phyloP scores from a whole-genome alignment of 2,797 vertebrate species.

The Siniperca undulata region DNA sequence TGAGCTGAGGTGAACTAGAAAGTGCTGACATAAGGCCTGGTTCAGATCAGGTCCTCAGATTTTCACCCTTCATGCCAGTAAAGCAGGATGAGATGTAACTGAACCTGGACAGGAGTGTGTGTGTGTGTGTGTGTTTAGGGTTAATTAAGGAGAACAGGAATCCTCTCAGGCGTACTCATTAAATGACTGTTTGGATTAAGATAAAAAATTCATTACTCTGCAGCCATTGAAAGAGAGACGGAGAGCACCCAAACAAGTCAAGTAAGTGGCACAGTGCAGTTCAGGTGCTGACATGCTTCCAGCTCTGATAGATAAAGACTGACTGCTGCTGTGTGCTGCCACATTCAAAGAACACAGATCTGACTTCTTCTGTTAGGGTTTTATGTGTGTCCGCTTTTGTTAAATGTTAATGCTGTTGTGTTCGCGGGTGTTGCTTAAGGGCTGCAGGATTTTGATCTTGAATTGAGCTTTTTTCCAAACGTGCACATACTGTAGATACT shows the following conservation, averaged over 20 bases:
- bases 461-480: neutral
- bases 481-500: too few relatives aligned
- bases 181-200: conserved; percentile 87
- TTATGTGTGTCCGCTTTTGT: neutral
- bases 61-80: conserved; percentile 22
- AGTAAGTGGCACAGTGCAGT: conserved; percentile 1
- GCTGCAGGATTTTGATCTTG: neutral
- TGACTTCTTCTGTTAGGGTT: neutral
- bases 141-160: conserved; percentile 80
- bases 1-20: conserved; percentile 7
- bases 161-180: conserved; percentile 78
- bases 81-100: conserved; percentile 45
- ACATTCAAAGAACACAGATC: neutral
- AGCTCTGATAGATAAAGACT: conserved; percentile 12
- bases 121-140: neutral
- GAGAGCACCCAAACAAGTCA: conserved; percentile 3
- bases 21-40: conserved; percentile 11
- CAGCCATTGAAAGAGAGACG: conserved; percentile 64
- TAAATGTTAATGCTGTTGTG: neutral
- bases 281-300: conserved; percentile 21
- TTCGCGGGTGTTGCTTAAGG: neutral
- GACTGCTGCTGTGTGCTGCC: neutral
- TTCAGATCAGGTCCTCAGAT: conserved; percentile 29
- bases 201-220: conserved; percentile 84
- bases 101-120: conserved; percentile 22